Conservation (phyloP, 2,888 invertebrate genomes). For the Podabrus alpinus region DNA sequence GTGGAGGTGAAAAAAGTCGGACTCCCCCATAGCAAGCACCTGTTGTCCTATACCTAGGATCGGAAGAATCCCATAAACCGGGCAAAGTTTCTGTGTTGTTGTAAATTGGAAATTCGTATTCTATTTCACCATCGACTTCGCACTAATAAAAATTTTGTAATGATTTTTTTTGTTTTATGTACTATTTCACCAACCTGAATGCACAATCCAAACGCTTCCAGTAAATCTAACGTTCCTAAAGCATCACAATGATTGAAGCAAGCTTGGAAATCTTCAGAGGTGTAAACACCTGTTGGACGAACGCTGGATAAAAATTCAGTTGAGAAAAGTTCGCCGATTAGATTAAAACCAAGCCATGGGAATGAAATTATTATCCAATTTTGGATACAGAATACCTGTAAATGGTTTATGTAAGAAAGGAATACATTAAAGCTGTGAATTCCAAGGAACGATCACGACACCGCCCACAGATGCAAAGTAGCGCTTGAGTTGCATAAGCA, state of each 20-base stretch:
- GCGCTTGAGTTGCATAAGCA: no score
- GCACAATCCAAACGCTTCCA: slow-evolving; percentile 73
- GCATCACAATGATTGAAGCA: slow-evolving; percentile 73
- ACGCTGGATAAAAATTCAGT: slow-evolving; percentile 59
- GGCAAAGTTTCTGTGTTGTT: slow-evolving; percentile 67
- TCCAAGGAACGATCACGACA: no score
- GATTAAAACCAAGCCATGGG: slow-evolving; percentile 69
- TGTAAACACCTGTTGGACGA: slow-evolving; percentile 70
- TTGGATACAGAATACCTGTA: slow-evolving; percentile 52
- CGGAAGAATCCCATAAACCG: slow-evolving; percentile 69
- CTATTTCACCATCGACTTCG: slow-evolving; percentile 71
- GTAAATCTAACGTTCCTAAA: slow-evolving; percentile 66
- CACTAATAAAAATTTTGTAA: slow-evolving; percentile 53
- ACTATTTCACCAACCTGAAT: slow-evolving; percentile 56
- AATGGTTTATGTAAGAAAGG: neutral
- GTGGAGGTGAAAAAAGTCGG: slow-evolving; percentile 61
- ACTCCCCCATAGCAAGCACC: slow-evolving; percentile 68
- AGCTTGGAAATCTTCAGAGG: slow-evolving; percentile 73
- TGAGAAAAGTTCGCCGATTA: slow-evolving; percentile 69
- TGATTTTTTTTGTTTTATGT: neutral
- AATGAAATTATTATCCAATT: slow-evolving; percentile 70
- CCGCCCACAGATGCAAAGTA: no score
- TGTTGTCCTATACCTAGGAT: slow-evolving; percentile 56
- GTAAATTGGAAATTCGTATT: slow-evolving; percentile 77
- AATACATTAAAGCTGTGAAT: no score